phyloP scores from a whole-genome alignment of 2,797 vertebrate species.

The Sebastes steindachneri region DNA sequence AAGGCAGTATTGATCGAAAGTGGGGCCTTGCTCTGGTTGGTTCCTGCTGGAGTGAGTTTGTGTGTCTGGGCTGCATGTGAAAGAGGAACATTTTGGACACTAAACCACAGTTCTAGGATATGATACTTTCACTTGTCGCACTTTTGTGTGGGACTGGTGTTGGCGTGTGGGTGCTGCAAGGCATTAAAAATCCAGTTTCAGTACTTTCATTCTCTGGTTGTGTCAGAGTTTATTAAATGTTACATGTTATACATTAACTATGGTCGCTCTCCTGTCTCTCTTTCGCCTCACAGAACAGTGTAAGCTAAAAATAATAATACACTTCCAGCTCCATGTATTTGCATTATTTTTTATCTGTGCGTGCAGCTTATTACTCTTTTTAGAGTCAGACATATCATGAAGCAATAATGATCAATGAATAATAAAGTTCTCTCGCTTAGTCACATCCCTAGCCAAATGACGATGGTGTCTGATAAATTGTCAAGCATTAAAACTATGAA shows the following conservation, averaged over 20 bases:
- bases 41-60: slow-evolving; percentile 15
- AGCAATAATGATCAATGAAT: not conserved
- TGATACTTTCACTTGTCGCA: slow-evolving; percentile 82
- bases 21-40: not conserved
- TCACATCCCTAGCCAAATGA: not conserved
- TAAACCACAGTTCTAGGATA: slow-evolving; percentile 81
- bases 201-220: slow-evolving; percentile 51
- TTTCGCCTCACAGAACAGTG: not conserved
- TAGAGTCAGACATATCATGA: no score
- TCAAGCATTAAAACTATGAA: not conserved
- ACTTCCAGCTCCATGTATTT: not conserved
- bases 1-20: slow-evolving; percentile 10
- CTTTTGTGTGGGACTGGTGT: slow-evolving; percentile 38
- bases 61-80: slow-evolving; percentile 61
- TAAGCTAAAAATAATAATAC: not conserved
- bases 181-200: slow-evolving; percentile 55
- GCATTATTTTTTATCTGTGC: not conserved
- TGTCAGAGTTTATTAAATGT: slow-evolving; percentile 14
- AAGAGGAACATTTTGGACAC: slow-evolving; percentile 83
- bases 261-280: not conserved
- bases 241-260: not conserved
- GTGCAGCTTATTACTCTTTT: not conserved
- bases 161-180: slow-evolving; percentile 44
- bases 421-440: not conserved
- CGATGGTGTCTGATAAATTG: not conserved